Evolutionary conservation across 1,140 invertebrate genomes (phyloP).

Genomic region (Orchesella cincta): DNA sequence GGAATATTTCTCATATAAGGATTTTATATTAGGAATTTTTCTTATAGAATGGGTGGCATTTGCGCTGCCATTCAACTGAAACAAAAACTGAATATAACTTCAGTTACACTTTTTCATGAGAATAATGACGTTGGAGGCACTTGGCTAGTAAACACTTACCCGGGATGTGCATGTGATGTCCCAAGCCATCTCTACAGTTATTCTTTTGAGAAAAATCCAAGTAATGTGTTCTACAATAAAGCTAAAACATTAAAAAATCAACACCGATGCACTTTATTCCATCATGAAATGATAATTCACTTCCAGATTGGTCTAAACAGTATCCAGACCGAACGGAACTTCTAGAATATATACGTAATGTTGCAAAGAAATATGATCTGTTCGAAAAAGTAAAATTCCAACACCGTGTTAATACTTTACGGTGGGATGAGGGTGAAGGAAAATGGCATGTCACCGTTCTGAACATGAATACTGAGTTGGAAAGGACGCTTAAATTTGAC

Average conservation of each 20-base stretch:
- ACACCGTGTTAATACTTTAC: background rate
- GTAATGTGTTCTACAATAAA: constrained; percentile 30
- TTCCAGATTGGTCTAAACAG: constrained; percentile 25
- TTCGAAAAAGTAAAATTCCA: constrained; percentile 33
- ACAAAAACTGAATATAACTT: background rate
- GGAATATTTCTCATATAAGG: no score
- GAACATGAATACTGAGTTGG: background rate
- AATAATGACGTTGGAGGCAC: constrained; percentile 26
- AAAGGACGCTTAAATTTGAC: constrained; percentile 26
- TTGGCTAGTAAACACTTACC: constrained; percentile 31
- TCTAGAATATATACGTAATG: constrained; percentile 19
- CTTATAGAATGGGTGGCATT: constrained; percentile 5
- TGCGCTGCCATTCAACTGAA: constrained; percentile 21
- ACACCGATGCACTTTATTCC: background rate
- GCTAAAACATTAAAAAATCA: background rate
- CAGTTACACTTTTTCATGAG: background rate
- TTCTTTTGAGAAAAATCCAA: constrained; percentile 35
- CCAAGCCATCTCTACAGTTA: constrained; percentile 30
- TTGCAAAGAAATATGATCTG: constrained; percentile 39
- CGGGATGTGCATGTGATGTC: constrained; percentile 38
- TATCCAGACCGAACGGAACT: constrained; percentile 33
- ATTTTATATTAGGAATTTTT: no score
- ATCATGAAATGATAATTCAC: no score
- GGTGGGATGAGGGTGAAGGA: constrained; percentile 32
- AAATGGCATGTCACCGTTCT: constrained; percentile 29